These are phyloP conservation scores for Aptenodytes forsteri DNA, from an alignment of 2,113 vertebrate genomes.

Conservation along the genomic window DNA sequence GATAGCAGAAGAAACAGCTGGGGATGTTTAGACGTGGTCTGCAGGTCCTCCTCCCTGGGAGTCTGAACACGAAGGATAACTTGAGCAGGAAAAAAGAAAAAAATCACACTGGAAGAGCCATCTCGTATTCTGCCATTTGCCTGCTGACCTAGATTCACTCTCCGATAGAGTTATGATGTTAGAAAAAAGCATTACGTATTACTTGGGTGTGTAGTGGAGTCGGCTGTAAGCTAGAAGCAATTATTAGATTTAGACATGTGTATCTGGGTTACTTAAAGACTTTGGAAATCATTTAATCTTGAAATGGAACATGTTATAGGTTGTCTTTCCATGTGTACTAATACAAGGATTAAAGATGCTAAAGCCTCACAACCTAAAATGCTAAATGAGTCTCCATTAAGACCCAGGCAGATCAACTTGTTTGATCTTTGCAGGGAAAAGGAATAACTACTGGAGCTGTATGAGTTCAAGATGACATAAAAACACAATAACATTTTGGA, in stretches of 20 bases:
- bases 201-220: not conserved
- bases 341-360: not conserved
- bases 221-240: not conserved
- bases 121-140: not conserved
- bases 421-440: not conserved
- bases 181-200: not conserved
- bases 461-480: not conserved
- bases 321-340: not conserved
- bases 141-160: not conserved
- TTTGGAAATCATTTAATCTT: not conserved
- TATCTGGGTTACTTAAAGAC: not conserved
- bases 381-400: not conserved
- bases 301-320: not conserved
- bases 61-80: not conserved
- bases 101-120: not conserved
- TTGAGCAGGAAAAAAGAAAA: not conserved
- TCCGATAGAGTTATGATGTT: not conserved
- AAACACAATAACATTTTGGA: not conserved
- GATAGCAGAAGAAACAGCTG: not conserved
- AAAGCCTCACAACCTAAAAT: not conserved
- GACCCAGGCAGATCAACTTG: not conserved
- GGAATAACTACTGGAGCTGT: not conserved
- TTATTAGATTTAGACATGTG: not conserved
- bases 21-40: rapidly evolving
- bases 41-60: not conserved